These are phyloP conservation scores for Clivina fossor DNA, from an alignment of 2,888 invertebrate species.

Conservation along the genomic window DNA sequence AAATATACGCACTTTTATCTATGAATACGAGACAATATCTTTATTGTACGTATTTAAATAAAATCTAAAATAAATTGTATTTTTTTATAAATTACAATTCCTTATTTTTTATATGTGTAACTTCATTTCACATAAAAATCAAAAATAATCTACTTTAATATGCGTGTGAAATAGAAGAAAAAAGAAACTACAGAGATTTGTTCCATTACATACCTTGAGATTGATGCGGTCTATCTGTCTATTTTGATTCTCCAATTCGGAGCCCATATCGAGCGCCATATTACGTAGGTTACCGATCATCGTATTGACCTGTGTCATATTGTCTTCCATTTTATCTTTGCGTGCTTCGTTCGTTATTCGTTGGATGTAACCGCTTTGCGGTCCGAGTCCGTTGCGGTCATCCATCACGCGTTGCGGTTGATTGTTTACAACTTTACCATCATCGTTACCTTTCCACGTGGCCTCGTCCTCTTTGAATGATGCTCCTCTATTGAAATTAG, in stretches of 20 bases:
- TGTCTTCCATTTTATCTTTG: slow-evolving; percentile 99
- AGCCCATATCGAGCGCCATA: slow-evolving; percentile 99
- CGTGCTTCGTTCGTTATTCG: slow-evolving; percentile 97
- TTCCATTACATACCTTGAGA: slow-evolving; percentile 76
- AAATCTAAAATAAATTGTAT: too few species aligned
- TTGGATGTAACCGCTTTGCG: slow-evolving; percentile 93
- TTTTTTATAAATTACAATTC: too few species aligned
- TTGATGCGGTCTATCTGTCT: slow-evolving; percentile 96
- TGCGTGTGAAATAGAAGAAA: too few species aligned
- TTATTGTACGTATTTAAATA: too few species aligned
- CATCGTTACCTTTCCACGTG: slow-evolving; percentile 98
- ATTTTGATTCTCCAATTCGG: slow-evolving; percentile 97
- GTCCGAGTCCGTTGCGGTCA: slow-evolving; percentile 88
- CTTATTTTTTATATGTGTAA: too few species aligned
- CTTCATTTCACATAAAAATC: too few species aligned
- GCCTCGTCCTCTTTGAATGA: slow-evolving; percentile 95
- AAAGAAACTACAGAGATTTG: too few species aligned
- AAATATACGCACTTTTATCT: too few species aligned
- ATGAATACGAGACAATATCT: too few species aligned
- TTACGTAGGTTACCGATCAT: slow-evolving; percentile 99
- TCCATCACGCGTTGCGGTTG: slow-evolving; percentile 94
- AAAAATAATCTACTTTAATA: too few species aligned
- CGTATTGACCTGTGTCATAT: slow-evolving; percentile 94
- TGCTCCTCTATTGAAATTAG: slow-evolving; percentile 76
- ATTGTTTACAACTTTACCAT: slow-evolving; percentile 96